Percentiles rank a stretch among this genome's conserved stretches.
Evolutionary conservation across 2,888 invertebrate genomes (phyloP).

Genomic region (Cryptus viduatorius): DNA sequence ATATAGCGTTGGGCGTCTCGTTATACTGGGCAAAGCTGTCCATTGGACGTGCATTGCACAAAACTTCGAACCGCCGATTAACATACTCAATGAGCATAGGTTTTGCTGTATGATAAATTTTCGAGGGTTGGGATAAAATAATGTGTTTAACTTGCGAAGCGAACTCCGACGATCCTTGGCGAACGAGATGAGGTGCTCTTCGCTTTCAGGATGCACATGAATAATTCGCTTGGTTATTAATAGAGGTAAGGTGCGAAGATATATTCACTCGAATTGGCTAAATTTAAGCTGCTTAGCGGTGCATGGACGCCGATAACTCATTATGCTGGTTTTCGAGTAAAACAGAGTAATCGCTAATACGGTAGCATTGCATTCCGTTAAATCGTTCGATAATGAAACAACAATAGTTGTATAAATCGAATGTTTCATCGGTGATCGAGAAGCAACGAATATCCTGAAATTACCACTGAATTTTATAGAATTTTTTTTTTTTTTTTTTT

Average conservation of each 20-base stretch:
- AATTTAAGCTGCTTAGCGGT: constrained; percentile 3
- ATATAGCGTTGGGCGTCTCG: not conserved
- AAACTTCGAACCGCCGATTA: not conserved
- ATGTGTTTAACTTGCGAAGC: constrained; percentile 1
- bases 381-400: not conserved
- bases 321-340: not conserved
- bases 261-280: not conserved
- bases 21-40: not conserved
- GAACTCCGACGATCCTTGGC: not conserved
- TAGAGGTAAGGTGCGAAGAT: not conserved
- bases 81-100: not conserved
- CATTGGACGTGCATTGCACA: not conserved
- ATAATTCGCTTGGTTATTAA: not conserved
- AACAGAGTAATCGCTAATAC: not conserved
- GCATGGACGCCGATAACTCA: not conserved
- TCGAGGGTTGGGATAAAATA: not conserved
- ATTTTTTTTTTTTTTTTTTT: no score
- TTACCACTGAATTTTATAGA: no score
- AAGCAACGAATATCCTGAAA: no score
- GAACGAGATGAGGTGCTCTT: not conserved
- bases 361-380: not conserved
- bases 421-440: no score
- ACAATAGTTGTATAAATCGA: not conserved
- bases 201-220: not conserved
- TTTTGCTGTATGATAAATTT: not conserved